These are phyloP conservation scores for Dryobates pubescens DNA, from an alignment of 2,797 vertebrate genomes.

Conservation along the genomic window DNA sequence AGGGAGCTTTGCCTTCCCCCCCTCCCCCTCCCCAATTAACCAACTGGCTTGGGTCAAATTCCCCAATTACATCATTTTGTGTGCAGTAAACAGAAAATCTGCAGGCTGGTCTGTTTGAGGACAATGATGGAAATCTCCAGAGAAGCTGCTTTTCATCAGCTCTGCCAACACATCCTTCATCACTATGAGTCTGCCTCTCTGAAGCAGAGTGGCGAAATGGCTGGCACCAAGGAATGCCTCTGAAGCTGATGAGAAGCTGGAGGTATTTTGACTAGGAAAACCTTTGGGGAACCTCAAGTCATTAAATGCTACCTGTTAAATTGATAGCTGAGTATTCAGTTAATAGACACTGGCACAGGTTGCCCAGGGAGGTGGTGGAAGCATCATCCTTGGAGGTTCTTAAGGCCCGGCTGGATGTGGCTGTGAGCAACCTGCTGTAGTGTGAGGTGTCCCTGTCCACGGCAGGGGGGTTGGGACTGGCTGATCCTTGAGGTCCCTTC, in stretches of 20 bases:
- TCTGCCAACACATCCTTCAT: not conserved
- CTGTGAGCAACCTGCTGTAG: too few relatives aligned
- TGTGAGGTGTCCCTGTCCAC: too few relatives aligned
- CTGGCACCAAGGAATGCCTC: not conserved
- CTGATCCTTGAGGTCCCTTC: too few relatives aligned
- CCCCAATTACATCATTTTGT: not conserved
- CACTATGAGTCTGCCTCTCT: not conserved
- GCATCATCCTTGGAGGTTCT: too few relatives aligned
- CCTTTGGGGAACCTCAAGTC: slow-evolving; percentile 40
- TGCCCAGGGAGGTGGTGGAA: too few relatives aligned
- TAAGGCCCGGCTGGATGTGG: too few relatives aligned
- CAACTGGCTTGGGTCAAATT: not conserved
- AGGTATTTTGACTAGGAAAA: slow-evolving; percentile 64
- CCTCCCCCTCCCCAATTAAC: not conserved
- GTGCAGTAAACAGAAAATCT: not conserved
- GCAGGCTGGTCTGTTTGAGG: not conserved
- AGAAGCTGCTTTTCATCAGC: not conserved
- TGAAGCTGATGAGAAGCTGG: slow-evolving; percentile 29
- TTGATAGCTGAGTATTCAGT: not conserved
- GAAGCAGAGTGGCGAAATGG: slow-evolving; percentile 8
- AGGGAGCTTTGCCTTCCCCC: not conserved
- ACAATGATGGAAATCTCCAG: not conserved
- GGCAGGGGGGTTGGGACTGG: too few relatives aligned
- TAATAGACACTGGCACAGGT: too few relatives aligned
- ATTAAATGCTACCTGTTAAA: slow-evolving; percentile 55